Conservation (phyloP, 2,797 vertebrate species). For the Anas georgica region DNA sequence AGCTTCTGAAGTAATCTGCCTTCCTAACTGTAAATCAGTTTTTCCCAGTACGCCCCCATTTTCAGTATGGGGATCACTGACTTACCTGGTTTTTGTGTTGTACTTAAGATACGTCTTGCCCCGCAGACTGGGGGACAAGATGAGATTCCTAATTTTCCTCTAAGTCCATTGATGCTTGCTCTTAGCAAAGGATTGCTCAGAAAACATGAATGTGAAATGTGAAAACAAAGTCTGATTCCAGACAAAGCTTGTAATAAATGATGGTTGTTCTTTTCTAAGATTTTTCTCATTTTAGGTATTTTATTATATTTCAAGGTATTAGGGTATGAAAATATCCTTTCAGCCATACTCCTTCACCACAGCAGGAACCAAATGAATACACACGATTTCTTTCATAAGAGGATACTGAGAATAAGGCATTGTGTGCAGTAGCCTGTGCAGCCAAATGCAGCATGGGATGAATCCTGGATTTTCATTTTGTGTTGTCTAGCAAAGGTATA, state of each 20-base stretch:
- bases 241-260: neutral
- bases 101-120: neutral
- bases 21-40: neutral
- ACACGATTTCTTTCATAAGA: neutral
- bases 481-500: neutral
- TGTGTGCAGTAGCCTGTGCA: fast-evolving
- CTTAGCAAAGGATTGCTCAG: neutral
- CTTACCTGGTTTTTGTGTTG: neutral
- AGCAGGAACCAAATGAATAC: neutral
- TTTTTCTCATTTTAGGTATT: neutral
- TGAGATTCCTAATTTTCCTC: neutral
- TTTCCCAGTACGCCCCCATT: neutral
- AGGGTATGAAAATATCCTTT: neutral
- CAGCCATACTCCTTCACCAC: neutral
- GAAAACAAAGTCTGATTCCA: neutral
- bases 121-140: neutral
- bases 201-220: neutral
- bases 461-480: neutral
- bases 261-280: neutral
- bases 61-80: fast-evolving
- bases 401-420: neutral
- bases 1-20: neutral
- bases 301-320: neutral
- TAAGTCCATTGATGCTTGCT: neutral
- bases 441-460: neutral